Percentiles rank a stretch among this genome's conserved stretches.
phyloP scores from a whole-genome alignment of 2,797 vertebrate genomes.

The Enteromius argenteus region DNA sequence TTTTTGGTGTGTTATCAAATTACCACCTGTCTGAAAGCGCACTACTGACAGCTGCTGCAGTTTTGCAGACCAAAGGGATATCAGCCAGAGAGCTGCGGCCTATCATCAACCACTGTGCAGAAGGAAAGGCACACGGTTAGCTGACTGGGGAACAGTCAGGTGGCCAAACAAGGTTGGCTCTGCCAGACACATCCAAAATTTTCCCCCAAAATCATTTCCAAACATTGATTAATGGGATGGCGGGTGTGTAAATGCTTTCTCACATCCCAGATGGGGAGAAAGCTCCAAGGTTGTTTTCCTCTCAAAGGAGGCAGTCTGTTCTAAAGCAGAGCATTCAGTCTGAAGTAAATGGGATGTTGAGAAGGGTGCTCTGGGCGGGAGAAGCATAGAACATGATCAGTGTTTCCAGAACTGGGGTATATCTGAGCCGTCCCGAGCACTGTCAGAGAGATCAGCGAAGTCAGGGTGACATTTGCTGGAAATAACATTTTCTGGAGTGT shows the following conservation, averaged over 20 bases:
- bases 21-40: constrained; percentile 24
- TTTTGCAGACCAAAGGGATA: constrained; percentile 15
- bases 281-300: constrained; percentile 51
- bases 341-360: constrained; percentile 46
- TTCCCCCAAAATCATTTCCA: constrained; percentile 50
- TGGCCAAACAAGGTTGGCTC: constrained; percentile 48
- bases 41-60: constrained; percentile 33
- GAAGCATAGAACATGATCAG: constrained; percentile 51
- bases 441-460: constrained; percentile 41
- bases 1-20: constrained; percentile 51
- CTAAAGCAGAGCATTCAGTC: constrained; percentile 41
- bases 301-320: constrained; percentile 49
- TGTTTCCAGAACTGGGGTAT: constrained; percentile 40
- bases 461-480: constrained; percentile 49
- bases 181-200: constrained; percentile 26
- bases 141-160: constrained; percentile 33
- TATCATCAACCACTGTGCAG: constrained; percentile 12
- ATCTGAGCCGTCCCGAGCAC: constrained; percentile 33
- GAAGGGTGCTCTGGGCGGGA: constrained; percentile 44
- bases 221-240: constrained; percentile 62
- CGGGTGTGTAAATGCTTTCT: constrained; percentile 43
- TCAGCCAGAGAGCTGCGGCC: constrained; percentile 29
- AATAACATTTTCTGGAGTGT: constrained; percentile 39
- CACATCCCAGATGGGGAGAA: constrained; percentile 48
- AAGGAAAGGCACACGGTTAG: constrained; percentile 21